Base-by-base conservation (phyloP, 2,888 invertebrate species). In the Drosophila fungiperda region DNA sequence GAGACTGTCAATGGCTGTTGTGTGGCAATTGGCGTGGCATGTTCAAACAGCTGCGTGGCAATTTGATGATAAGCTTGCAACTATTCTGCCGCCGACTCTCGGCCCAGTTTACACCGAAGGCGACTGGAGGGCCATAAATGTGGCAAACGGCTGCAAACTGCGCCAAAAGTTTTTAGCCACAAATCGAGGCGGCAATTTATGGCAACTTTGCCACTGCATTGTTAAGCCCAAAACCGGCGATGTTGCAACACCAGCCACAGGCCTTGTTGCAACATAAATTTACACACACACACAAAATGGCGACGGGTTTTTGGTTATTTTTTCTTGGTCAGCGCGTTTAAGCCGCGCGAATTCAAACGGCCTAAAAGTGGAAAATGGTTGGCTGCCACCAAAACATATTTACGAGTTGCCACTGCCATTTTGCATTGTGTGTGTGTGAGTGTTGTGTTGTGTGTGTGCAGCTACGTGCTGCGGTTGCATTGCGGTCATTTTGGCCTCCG, bases 171-270 rank as follows among this genome's bases (percentile, higher is more conserved):
- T 85, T 87, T 83, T 85, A 84, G 79, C 85, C 78, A 29, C 74
- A 67, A 74, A 75, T 78, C 70, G 78, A 71, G 78, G 62, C 89
- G 70, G 87, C 83, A 91, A 90, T 90, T 90, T 90, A 90, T 90
- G 91, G 90, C 91, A 87, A 91, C 87, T 86, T 91, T 88, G 67
- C 62, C 60, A 65, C 68, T 67, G 76, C 89, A 69, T 48, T 36
- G 70, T 48, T 64, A 68, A 63, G 54, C 58, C 70, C 53, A 42
- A 45, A 53, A 40, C 57, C 50, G n/a, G n/a, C 26, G 40, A 45
- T 33, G 42, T 45, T 36, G 42, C 55, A 40, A 55, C 68, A 64
- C 50, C 66, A 65, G 40, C 66, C 70, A 40, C 32, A 40, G 38
- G 20, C 54, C 48, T 58, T 58, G 38, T 49, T 78, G 82, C 70